Conservation (phyloP, 2,113 vertebrate genomes). For the Notothenia coriiceps region DNA sequence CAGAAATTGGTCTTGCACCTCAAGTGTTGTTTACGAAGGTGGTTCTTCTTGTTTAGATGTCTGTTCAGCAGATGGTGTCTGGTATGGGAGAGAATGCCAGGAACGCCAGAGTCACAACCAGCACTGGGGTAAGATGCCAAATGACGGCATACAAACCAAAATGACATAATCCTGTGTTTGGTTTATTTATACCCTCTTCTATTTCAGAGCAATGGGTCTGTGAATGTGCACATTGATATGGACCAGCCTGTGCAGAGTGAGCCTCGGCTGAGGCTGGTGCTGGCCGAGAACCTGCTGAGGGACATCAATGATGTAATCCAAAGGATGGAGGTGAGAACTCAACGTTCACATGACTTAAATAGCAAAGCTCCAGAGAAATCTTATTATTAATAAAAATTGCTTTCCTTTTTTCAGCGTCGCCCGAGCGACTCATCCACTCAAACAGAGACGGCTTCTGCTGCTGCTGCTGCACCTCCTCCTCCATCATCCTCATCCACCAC, state of each 20-base stretch:
- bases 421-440: slow-evolving; percentile 70
- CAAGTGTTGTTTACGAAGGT: slow-evolving; percentile 10
- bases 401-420: slow-evolving; percentile 66
- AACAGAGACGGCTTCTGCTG: slow-evolving; percentile 65
- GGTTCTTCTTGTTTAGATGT: slow-evolving; percentile 73
- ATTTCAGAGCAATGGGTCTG: slow-evolving; percentile 87
- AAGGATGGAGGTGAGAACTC: slow-evolving; percentile 87
- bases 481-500: slow-evolving; percentile 78
- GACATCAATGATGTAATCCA: slow-evolving; percentile 88
- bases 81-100: slow-evolving; percentile 85
- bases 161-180: not conserved
- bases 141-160: not conserved
- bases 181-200: not conserved
- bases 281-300: slow-evolving; percentile 92
- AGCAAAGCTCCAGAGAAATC: not conserved
- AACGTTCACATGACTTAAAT: not conserved
- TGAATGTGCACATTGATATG: slow-evolving; percentile 93
- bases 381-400: not conserved
- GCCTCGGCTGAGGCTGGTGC: slow-evolving; percentile 88
- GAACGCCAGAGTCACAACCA: slow-evolving; percentile 83
- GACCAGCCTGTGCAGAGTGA: slow-evolving; percentile 89
- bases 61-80: slow-evolving; percentile 87
- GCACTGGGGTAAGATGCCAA: slow-evolving; percentile 80
- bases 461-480: slow-evolving; percentile 60
- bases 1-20: no score